Evolutionary conservation across 2,797 vertebrate genomes (phyloP), one percentile per base, ranked within the genome.

Genomic region (Melanotaenia nigrans): DNA sequence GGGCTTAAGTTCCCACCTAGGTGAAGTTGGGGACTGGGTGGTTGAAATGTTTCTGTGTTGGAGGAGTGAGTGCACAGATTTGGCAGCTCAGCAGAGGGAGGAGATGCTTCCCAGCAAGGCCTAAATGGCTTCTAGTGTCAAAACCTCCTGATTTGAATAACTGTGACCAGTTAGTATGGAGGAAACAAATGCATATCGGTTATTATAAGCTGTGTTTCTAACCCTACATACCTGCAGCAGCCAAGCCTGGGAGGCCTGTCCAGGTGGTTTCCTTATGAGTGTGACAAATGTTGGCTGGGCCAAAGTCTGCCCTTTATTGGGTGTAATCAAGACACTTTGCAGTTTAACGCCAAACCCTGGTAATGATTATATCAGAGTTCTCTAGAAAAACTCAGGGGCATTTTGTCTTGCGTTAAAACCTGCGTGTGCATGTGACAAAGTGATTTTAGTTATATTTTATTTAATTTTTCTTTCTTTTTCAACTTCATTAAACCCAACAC

Each of bases 291-390:
- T 35, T 36, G 22, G 5, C 57, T 35, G 76, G 88, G 85, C 75
- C 90, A 91, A 92, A 92, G 89, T 91, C 86, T 87, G 73, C 25
- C 11, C 75, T 90, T 90, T 89, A 91, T 86, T 82, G 75, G 76
- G 66, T 62, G 72, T 63, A 74, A 84, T 82, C 73, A 68, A 79
- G 75, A 25, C 58, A 54, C 42, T 49, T 73, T 67, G 61, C 60
- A 55, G 70, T 42, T 77, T 13, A 71, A 80, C 73, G 73, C 70
- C 42, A 10, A 61, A 78, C 72, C 62, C 71, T 64, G 82, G 49
- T 61, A 87, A 71, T 88, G 75, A 85, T 88, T 89, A 79, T 70
- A 60, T 75, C 14, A 22, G 68, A 74, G 49, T 38, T 12, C 25
- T 56, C 35, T 45, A 40, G 56, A 35, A 32, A 38, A 33, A 35